phyloP scores from a whole-genome alignment of 2,888 invertebrate genomes.

The Siphlonurus alternatus region DNA sequence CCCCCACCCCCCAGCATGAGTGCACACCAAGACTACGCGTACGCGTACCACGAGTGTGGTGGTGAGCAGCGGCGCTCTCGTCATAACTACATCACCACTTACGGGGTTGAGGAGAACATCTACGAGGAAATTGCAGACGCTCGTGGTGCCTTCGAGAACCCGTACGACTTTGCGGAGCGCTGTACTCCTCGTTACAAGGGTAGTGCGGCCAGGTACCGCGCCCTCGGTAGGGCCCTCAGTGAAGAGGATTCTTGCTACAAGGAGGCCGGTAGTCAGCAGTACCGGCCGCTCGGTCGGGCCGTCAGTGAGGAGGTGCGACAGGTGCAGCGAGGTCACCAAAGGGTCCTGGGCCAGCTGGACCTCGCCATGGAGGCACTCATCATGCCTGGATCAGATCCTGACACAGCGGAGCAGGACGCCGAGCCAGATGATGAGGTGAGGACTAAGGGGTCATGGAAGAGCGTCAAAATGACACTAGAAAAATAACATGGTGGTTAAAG shows the following conservation, averaged over 20 bases:
- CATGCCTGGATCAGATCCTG: slow-evolving; percentile 44
- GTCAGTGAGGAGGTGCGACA: slow-evolving; percentile 70
- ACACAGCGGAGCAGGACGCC: slow-evolving; percentile 21
- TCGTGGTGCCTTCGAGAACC: slow-evolving; percentile 9
- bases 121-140: slow-evolving; percentile 62
- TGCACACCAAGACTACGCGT: slow-evolving; percentile 48
- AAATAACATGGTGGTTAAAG: no score
- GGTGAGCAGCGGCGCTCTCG: slow-evolving; percentile 25
- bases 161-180: slow-evolving; percentile 7
- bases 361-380: slow-evolving; percentile 79
- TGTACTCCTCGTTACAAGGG: neutral
- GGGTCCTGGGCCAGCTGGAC: slow-evolving; percentile 71
- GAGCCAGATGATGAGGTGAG: slow-evolving; percentile 12
- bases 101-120: slow-evolving; percentile 72
- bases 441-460: slow-evolving; percentile 12
- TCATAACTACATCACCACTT: slow-evolving; percentile 58
- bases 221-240: slow-evolving; percentile 32
- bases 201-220: neutral
- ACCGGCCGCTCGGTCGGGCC: neutral
- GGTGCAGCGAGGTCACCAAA: slow-evolving; percentile 65
- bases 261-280: no score
- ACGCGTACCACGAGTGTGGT: slow-evolving; percentile 58
- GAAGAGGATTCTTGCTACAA: slow-evolving; percentile 52
- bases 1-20: slow-evolving; percentile 19
- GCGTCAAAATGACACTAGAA: no score